These are phyloP conservation scores for Tiliacea aurago DNA, from an alignment of 2,888 invertebrate genomes.

Conservation along the genomic window DNA sequence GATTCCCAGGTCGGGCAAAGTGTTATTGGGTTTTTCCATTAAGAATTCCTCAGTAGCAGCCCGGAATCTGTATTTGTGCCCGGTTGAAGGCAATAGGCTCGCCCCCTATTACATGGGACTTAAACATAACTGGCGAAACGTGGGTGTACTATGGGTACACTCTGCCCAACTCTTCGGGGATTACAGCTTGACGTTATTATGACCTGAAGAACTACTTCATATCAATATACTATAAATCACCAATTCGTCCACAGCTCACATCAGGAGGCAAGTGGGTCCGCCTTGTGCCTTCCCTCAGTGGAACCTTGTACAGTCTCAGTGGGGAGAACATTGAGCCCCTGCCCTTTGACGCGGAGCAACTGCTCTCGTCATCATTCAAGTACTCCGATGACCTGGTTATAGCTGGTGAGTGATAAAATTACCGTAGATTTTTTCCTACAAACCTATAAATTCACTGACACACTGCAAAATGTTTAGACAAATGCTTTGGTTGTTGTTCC, in stretches of 20 bases:
- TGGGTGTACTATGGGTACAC: no score
- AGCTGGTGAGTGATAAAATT: constrained; percentile 90
- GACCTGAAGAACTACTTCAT: not conserved
- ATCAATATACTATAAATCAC: not conserved
- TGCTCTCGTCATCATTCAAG: constrained; percentile 96
- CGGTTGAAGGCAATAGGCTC: no score
- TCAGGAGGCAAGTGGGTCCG: constrained; percentile 96
- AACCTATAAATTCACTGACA: not conserved
- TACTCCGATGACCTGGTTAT: constrained; percentile 96
- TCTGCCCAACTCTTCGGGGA: no score
- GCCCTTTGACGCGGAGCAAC: constrained; percentile 96
- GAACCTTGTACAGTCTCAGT: constrained; percentile 97
- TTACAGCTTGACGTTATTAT: no score
- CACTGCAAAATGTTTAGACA: not conserved
- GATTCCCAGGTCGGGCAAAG: no score
- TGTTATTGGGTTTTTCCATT: no score
- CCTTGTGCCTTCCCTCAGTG: constrained; percentile 97
- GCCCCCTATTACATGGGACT: no score
- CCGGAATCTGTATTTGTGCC: no score
- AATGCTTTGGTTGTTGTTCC: not conserved
- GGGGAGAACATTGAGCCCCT: constrained; percentile 96
- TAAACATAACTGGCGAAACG: no score
- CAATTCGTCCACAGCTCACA: constrained; percentile 91
- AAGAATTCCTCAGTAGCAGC: no score
- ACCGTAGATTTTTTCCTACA: not conserved